Evolutionary conservation across 1,140 invertebrate genomes (phyloP), one percentile per base, ranked within the genome.

Genomic region (Sycobia sp.): DNA sequence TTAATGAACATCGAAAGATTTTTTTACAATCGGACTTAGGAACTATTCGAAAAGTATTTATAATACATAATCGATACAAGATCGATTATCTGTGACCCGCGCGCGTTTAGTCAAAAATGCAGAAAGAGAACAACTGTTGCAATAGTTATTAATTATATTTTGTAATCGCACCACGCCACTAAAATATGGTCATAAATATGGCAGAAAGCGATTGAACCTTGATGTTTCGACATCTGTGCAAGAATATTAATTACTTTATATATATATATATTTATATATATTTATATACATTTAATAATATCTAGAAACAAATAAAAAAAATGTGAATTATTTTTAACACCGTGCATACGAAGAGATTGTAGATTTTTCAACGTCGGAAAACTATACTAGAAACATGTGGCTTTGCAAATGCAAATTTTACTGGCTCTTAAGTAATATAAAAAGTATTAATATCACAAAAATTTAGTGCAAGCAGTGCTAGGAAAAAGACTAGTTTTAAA

Each of bases 391-490:
- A 67, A 63, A 46, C 65, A 69, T 67, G 68, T 76, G 75, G 69
- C 71, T 69, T 62, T 71, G 58, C 55, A 59, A 65, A 62, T 67
- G 62, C 18, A 47, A 66, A 53, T 51, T 65, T 67, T 67, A 62
- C 66, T 73, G 73, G 70, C 68, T 68, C 71, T 75, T 71, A 74
- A 73, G 72, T 76, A 75, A 76, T 76, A 74, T 75, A 75, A 75
- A 76, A 78, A 75, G 76, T 73, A 79, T 69, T 76, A 77, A 78
- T 79, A 79, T 79, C 77, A 79, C 77, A 79, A 76, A 79, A 76
- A 75, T 74, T 65, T 23, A 27, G 71, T 70, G 69, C 71, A 72
- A 74, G 71, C 76, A 79, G 74, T 43, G 71, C 65, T 69, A 69
- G 72, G 72, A 76, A 75, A n/a, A 69, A 73, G 69, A 73, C 74